Percentiles rank a stretch among this genome's conserved stretches.
Evolutionary conservation across 2,888 invertebrate species (phyloP).

Genomic region (Sialis fuliginosa): DNA sequence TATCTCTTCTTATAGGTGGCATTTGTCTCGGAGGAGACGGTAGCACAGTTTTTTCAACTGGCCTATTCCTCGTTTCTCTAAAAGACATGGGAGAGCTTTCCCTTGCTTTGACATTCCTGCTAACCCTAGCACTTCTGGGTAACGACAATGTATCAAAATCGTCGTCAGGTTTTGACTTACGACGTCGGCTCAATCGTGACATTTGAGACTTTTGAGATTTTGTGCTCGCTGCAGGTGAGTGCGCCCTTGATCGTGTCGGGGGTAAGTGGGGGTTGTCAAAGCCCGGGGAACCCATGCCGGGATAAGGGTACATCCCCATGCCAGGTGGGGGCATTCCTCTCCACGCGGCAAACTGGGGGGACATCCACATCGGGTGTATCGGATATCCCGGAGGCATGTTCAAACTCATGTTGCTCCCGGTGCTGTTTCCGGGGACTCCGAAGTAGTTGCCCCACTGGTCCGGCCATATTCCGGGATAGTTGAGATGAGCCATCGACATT

Average conservation of each 20-base stretch:
- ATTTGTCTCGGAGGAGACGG: conserved; percentile 6
- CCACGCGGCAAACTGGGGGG: conserved; percentile 14
- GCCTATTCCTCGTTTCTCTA: neutral
- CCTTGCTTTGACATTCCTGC: neutral
- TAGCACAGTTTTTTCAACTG: neutral
- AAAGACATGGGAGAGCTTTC: neutral
- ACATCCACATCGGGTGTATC: conserved; percentile 18
- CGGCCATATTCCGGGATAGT: conserved; percentile 24
- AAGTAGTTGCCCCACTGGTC: conserved; percentile 20
- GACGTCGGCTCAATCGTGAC: conserved; percentile 30
- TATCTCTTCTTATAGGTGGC: conserved; percentile 5
- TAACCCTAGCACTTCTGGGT: conserved; percentile 1
- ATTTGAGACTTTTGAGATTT: conserved; percentile 51
- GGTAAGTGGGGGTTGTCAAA: conserved; percentile 33
- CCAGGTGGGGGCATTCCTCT: neutral
- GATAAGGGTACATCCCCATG: conserved; percentile 8
- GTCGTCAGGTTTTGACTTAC: conserved; percentile 12
- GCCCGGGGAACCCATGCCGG: conserved; percentile 25
- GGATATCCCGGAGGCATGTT: conserved; percentile 26
- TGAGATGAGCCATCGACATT: conserved; percentile 50
- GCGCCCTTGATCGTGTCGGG: conserved; percentile 42
- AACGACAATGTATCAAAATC: neutral
- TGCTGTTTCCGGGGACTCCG: conserved; percentile 18
- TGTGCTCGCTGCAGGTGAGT: conserved; percentile 48
- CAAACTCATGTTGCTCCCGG: conserved; percentile 36